Conservation (phyloP, 2,113 vertebrate species). For the Oostethus manadensis region DNA sequence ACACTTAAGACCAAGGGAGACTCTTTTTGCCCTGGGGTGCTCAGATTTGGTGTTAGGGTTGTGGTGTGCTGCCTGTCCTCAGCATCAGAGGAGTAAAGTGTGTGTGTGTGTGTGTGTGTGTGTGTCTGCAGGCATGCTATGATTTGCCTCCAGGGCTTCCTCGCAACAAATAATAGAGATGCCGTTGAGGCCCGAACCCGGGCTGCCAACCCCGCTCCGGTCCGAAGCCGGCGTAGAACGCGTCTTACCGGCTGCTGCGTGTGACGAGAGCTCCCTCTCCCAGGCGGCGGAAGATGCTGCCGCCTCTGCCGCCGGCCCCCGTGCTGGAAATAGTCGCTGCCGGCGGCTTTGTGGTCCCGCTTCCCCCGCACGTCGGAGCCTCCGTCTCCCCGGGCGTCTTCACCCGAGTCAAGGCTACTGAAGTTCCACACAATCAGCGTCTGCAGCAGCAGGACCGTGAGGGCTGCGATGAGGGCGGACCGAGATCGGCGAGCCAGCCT, state of each 20-base stretch:
- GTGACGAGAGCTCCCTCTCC: constrained; percentile 66
- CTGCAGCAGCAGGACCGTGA: constrained; percentile 87
- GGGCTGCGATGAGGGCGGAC: constrained; percentile 83
- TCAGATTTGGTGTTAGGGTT: constrained; percentile 28
- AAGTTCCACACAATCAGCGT: constrained; percentile 93
- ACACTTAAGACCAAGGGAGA: not conserved
- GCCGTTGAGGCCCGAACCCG: constrained; percentile 38
- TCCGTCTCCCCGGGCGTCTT: constrained; percentile 71
- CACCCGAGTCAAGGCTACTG: constrained; percentile 84
- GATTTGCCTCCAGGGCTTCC: constrained; percentile 11
- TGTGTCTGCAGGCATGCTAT: constrained; percentile 18
- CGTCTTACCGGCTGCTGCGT: constrained; percentile 72
- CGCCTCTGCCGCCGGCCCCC: constrained; percentile 48
- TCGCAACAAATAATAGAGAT: constrained; percentile 32
- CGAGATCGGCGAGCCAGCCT: constrained; percentile 84
- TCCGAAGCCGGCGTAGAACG: not conserved
- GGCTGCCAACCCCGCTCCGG: constrained; percentile 28
- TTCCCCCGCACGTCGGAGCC: constrained; percentile 71
- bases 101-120: constrained; percentile 6
- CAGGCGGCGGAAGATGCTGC: constrained; percentile 65
- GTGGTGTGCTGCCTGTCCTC: constrained; percentile 25
- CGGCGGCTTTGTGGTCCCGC: constrained; percentile 70
- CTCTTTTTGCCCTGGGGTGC: constrained; percentile 21
- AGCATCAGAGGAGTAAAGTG: not conserved
- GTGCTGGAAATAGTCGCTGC: constrained; percentile 65